Evolutionary conservation across 2,113 vertebrate genomes (phyloP).

Genomic region (Condylura cristata): DNA sequence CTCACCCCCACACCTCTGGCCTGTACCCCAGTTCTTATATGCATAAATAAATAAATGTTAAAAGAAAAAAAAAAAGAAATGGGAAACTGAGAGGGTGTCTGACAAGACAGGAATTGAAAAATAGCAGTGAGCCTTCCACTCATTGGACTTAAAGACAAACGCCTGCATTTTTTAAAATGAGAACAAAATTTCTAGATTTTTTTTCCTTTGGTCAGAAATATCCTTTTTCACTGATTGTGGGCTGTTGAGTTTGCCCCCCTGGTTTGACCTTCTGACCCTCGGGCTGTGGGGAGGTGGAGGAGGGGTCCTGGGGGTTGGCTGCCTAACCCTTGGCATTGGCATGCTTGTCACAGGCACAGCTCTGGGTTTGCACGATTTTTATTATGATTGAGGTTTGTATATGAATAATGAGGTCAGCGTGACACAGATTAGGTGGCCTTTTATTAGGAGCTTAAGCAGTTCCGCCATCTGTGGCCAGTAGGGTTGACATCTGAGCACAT

Average conservation of each 20-base stretch:
- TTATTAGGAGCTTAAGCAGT: neutral
- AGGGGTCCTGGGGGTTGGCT: neutral
- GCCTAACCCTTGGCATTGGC: rapidly evolving
- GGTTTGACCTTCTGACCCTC: neutral
- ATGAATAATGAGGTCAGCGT: neutral
- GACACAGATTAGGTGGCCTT: neutral
- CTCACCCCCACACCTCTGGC: no score
- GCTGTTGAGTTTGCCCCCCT: neutral
- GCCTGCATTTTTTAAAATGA: neutral
- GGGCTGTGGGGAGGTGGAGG: neutral
- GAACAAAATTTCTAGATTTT: neutral
- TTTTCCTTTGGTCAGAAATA: neutral
- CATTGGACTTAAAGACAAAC: neutral
- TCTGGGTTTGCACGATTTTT: neutral
- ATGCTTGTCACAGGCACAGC: rapidly evolving
- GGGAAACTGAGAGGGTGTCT: no score
- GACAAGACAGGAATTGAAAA: neutral
- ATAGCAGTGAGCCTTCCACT: neutral
- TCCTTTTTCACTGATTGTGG: neutral
- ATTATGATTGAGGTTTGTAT: neutral
- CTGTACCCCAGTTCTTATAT: no score
- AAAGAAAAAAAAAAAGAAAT: no score
- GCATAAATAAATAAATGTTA: no score
- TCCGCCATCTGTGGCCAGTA: neutral
- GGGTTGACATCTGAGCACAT: neutral